Percentiles rank a stretch among this genome's conserved stretches.
These are phyloP conservation scores for Leptogaster cylindrica DNA, from an alignment of 2,888 invertebrate genomes.

Conservation along the genomic window DNA sequence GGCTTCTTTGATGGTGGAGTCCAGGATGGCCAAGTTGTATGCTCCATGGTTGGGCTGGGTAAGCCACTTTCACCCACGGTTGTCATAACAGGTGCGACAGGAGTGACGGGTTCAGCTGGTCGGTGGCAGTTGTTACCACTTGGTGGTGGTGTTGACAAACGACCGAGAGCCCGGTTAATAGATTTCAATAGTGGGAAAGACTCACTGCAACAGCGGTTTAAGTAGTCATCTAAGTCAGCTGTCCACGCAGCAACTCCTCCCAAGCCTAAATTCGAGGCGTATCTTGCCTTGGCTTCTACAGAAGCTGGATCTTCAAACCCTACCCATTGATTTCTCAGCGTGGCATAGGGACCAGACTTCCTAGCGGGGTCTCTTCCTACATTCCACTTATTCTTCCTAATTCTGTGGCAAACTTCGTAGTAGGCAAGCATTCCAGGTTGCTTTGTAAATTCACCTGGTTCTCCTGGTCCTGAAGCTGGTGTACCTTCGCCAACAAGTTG, in stretches of 20 bases:
- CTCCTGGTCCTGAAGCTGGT: conserved; percentile 75
- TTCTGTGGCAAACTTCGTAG: conserved; percentile 81
- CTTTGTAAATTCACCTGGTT: conserved; percentile 79
- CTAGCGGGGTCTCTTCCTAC: conserved; percentile 70
- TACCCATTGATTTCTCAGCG: conserved; percentile 84
- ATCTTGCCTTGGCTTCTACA: conserved; percentile 76
- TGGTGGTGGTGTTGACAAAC: conserved; percentile 65
- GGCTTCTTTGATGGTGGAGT: conserved; percentile 48
- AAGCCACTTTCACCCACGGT: conserved; percentile 69
- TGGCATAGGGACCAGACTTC: conserved; percentile 72
- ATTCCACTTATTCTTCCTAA: conserved; percentile 73
- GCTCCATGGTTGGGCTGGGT: conserved; percentile 50
- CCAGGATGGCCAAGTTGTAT: conserved; percentile 57
- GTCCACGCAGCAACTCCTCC: conserved; percentile 90
- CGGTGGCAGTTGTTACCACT: conserved; percentile 69
- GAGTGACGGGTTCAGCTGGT: conserved; percentile 76
- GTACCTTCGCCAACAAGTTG: conserved; percentile 66
- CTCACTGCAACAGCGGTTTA: conserved; percentile 82
- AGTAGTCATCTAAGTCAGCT: conserved; percentile 85
- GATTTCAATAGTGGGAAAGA: conserved; percentile 78
- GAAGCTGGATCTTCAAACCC: conserved; percentile 85
- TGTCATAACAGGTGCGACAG: conserved; percentile 76
- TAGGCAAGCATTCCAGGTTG: conserved; percentile 89
- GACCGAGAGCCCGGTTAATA: conserved; percentile 77
- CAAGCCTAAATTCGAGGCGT: conserved; percentile 73